Evolutionary conservation across 1,140 invertebrate species (phyloP).

Genomic region (Dysdera silvatica): DNA sequence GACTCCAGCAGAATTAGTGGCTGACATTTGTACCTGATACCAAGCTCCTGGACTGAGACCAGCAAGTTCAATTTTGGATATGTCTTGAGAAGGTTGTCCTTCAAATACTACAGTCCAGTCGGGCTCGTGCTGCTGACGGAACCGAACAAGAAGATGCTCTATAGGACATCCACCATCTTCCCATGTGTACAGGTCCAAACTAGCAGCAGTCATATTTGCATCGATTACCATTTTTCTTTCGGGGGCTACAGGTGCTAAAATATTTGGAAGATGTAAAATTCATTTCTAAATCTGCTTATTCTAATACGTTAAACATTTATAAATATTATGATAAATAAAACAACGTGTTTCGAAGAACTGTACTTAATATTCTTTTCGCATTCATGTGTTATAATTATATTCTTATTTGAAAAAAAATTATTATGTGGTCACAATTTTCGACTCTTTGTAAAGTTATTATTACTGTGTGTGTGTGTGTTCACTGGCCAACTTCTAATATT

Average conservation of each 20-base stretch:
- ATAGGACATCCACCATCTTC: conserved; percentile 52
- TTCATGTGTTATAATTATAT: no score
- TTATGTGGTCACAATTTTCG: no score
- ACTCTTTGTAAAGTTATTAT: no score
- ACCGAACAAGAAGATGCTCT: conserved; percentile 47
- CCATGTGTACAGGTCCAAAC: conserved; percentile 49
- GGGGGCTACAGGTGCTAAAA: conserved; percentile 35
- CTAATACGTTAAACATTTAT: neutral
- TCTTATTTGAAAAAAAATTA: no score
- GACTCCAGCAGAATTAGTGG: conserved; percentile 46
- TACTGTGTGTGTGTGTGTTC: no score
- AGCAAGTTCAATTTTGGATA: conserved; percentile 1
- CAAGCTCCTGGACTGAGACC: conserved; percentile 39
- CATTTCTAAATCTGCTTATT: neutral
- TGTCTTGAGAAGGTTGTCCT: conserved; percentile 9
- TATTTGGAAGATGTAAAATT: neutral
- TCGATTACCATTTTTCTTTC: conserved; percentile 33
- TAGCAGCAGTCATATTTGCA: conserved; percentile 45
- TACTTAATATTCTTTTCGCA: no score
- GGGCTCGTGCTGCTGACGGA: conserved; percentile 35
- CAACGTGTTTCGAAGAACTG: no score
- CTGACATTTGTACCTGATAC: conserved; percentile 46
- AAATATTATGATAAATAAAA: neutral
- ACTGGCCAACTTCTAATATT: no score
- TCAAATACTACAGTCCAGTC: conserved; percentile 36